Evolutionary conservation across 2,113 vertebrate species (phyloP), one percentile per base, ranked within the genome.

Genomic region (Oncorhynchus masou): DNA sequence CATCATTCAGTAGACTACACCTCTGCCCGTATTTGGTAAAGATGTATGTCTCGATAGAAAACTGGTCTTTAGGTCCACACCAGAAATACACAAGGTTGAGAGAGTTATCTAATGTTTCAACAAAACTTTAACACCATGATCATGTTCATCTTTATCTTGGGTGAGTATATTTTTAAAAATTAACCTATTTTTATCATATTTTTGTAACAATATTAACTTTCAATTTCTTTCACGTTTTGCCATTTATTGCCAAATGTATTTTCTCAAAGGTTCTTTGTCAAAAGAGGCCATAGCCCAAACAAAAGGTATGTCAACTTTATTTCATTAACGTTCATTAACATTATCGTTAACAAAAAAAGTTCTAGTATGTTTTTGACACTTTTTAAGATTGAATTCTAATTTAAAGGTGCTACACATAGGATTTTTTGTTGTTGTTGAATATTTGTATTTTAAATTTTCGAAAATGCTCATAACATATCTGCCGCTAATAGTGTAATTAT

Each of bases 131-230:
- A 4, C 22, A 66, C 29, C 22, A 82, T 83, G 78, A 73, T 54
- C 0, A 27, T 57, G 3, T 15, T 83, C 25, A 34, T 59, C 0
- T 0, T 78, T 45, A 22, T 88, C n/a, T 3, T 87, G 0, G 87
- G 84, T 88, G 71, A 86, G 83, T 81, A 77, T 54, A 48, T 34
- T 68, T 54, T 3, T 19, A 45, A 45, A 2, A 45, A 45, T 11
- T 54, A 54, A 54, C 16, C 16, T 54, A 16, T 13, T 19, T 19
- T 54, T 16, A 54, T 54, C 12, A 54, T 1, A 54, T 13, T 54
- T 54, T 54, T 11, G 9, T 11, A 45, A 45, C 39, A 45, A 11
- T 1, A 11, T 1, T 45, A 11, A 19, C 16, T 13, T 54, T 54
- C 5, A 54, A 54, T 19, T 54, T 54, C 1, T 16, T 54, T 51